Percentiles rank a stretch among this genome's conserved stretches.
Evolutionary conservation across 2,888 invertebrate species (phyloP).

Genomic region (Agrilus biguttatus): DNA sequence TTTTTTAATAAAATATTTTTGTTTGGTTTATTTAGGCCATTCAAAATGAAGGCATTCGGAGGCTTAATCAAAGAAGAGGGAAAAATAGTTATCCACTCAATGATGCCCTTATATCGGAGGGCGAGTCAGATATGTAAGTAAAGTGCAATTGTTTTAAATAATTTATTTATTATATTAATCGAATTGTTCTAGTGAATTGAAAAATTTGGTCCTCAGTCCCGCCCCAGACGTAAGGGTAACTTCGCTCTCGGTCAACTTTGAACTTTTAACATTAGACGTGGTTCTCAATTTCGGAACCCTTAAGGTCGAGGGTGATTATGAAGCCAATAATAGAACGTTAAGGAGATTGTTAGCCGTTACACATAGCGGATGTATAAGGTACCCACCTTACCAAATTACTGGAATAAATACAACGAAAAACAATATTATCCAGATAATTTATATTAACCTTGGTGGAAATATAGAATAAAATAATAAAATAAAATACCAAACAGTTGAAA

Average conservation of each 20-base stretch:
- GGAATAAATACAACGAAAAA: too few relatives aligned
- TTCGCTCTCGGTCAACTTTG: conserved; percentile 21
- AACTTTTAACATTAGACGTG: conserved; percentile 20
- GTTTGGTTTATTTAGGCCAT: conserved; percentile 35
- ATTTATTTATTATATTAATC: conserved; percentile 1
- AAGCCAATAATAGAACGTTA: conserved; percentile 23
- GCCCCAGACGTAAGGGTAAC: conserved; percentile 26
- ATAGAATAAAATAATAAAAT: too few relatives aligned
- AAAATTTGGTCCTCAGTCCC: conserved; percentile 21
- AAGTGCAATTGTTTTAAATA: not conserved
- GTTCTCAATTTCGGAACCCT: conserved; percentile 23
- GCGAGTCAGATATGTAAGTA: conserved; percentile 44
- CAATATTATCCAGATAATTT: too few relatives aligned
- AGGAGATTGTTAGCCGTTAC: conserved; percentile 24
- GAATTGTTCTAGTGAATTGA: conserved; percentile 22
- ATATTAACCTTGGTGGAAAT: too few relatives aligned
- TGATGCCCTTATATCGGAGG: conserved; percentile 39
- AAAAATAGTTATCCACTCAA: conserved; percentile 34
- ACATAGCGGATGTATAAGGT: conserved; percentile 24
- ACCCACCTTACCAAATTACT: conserved; percentile 9
- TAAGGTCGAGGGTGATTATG: conserved; percentile 23
- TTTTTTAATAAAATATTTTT: conserved; percentile 4
- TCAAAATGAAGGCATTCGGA: conserved; percentile 41
- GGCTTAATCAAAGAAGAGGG: conserved; percentile 33
- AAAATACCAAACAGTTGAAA: too few relatives aligned